Evolutionary conservation across 64 coral and sea anemone genomes (phyloP), one percentile per base, ranked within the genome.

Genomic region (Trachythela sp.): DNA sequence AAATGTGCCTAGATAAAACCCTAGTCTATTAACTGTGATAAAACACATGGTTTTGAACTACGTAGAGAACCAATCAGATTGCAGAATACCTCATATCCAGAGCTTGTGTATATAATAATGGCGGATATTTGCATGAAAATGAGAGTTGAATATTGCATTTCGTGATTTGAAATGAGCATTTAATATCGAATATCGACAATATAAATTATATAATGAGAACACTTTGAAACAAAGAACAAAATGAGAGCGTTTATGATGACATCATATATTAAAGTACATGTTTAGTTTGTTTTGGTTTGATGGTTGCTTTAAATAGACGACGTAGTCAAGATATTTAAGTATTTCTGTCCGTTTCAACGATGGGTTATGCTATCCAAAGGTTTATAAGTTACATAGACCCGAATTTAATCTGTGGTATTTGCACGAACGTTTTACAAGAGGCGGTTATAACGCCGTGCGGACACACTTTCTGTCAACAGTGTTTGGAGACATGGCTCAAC

Each of bases 341-440:
- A 1, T 36, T 4, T 37, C 30, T 35, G 15, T 8, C 2, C 20
- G 20, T 35, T 29, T 37, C 30, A 80, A 80, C 0, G 32, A 99
- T 99, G 96, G 96, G 96, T 45, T 99, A 89, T 40, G 93, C 91
- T 14, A 58, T 99, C 5, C 85, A 93, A 72, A 83, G 88, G 45
- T 99, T 99, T 64, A 86, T 95, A 37, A 89, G 77, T 43, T 77
- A 99, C 34, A 89, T 99, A 40, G 96, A 99, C 48, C 96, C 83
- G 36, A 99, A 99, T 85, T 89, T 99, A 4, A 54, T 99, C 32
- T 99, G 96, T 37, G 93, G 94, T 85, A 99, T 99, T 58, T 99
- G 96, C 51, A 93, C 93, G 1, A 94, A 94, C 64, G 96, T 99
- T 22, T 84, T 99, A 34, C 85, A 99, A 89, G 86, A 90, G 22